These are phyloP conservation scores for Rallus limicola DNA, from an alignment of 2,113 vertebrate species.

Conservation along the genomic window DNA sequence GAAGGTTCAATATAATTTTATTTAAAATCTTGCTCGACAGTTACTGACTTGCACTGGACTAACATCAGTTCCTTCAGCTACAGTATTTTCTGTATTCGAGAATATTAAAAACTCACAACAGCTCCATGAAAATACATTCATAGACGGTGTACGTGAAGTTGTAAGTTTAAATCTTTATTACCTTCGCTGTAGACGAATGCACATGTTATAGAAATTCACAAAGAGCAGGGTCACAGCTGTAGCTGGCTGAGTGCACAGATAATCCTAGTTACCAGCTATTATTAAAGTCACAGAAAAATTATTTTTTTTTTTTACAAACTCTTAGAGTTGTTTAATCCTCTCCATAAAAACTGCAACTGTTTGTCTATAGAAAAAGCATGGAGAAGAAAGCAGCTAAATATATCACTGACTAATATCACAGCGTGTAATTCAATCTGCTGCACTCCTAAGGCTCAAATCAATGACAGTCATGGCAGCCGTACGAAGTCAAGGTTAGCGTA, in stretches of 20 bases:
- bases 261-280: neutral
- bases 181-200: neutral
- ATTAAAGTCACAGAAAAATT: neutral
- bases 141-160: neutral
- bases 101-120: neutral
- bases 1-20: neutral
- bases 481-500: neutral
- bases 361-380: neutral
- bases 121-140: neutral
- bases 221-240: neutral
- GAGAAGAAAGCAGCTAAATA: neutral
- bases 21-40: neutral
- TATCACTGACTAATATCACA: neutral
- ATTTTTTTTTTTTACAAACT: neutral
- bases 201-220: neutral
- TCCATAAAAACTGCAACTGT: neutral
- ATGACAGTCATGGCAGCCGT: neutral
- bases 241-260: neutral
- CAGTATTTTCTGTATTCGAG: neutral
- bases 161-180: neutral
- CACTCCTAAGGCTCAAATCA: conserved; percentile 6
- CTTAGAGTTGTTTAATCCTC: neutral
- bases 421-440: neutral
- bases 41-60: neutral
- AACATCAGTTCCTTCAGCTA: neutral